Evolutionary conservation across 1,140 invertebrate species (phyloP).

Genomic region (Parapsyche elsis): DNA sequence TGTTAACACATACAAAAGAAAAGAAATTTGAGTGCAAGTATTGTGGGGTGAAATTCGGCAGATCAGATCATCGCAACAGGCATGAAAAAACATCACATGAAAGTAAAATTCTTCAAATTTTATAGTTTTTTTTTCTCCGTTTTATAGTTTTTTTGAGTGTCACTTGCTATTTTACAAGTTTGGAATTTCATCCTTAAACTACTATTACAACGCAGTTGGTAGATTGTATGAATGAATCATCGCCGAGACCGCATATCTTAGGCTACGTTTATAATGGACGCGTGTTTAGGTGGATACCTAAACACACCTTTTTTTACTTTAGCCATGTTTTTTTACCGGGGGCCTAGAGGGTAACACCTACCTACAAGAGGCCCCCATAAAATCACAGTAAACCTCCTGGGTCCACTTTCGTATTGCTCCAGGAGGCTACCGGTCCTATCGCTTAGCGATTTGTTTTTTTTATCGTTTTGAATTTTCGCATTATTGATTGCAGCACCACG

Average conservation of each 20-base stretch:
- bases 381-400: too few relatives aligned
- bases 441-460: too few relatives aligned
- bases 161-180: background rate
- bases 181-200: background rate
- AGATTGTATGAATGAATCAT: background rate
- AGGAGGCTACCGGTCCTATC: too few relatives aligned
- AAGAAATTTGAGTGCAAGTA: slow-evolving; percentile 62
- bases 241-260: background rate
- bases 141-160: background rate
- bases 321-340: too few relatives aligned
- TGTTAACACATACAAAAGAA: slow-evolving; percentile 62
- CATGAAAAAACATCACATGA: slow-evolving; percentile 63
- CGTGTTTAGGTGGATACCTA: too few relatives aligned
- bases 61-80: slow-evolving; percentile 63
- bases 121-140: too few relatives aligned
- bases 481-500: too few relatives aligned
- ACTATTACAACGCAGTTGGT: background rate
- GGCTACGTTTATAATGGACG: background rate
- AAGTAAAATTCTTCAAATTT: slow-evolving; percentile 23
- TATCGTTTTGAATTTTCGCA: too few relatives aligned
- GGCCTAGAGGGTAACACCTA: too few relatives aligned
- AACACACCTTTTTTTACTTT: too few relatives aligned
- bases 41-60: slow-evolving; percentile 62
- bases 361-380: too few relatives aligned
- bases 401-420: too few relatives aligned